Conservation (phyloP, 2,888 invertebrate genomes). For the Ephialtes manifestator region DNA sequence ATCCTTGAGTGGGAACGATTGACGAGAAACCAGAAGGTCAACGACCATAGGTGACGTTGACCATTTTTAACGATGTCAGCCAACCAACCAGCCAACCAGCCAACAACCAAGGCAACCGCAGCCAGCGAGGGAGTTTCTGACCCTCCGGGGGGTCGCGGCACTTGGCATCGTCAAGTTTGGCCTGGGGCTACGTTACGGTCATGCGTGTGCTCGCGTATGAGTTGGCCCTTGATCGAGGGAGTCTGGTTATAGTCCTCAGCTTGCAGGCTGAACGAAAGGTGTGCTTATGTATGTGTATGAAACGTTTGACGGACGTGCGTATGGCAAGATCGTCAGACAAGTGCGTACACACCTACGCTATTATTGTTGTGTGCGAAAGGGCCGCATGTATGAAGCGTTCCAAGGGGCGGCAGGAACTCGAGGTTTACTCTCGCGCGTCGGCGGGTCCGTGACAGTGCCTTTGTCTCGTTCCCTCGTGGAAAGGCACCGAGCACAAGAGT, state of each 20-base stretch:
- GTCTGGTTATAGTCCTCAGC: constrained; percentile 18
- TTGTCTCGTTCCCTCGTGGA: constrained; percentile 53
- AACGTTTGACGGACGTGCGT: constrained; percentile 3
- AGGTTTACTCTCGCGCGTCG: constrained; percentile 23
- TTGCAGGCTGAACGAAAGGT: constrained; percentile 13
- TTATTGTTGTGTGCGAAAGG: constrained; percentile 24
- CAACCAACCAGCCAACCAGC: constrained; percentile 24
- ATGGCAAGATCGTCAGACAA: constrained; percentile 24
- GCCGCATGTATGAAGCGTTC: constrained; percentile 31
- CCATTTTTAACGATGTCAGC: constrained; percentile 47
- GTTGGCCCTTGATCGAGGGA: constrained; percentile 34
- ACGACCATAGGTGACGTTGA: constrained; percentile 36
- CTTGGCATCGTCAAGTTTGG: constrained; percentile 34
- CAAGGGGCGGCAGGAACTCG: constrained; percentile 37
- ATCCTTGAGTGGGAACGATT: constrained; percentile 18
- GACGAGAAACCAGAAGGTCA: constrained; percentile 35
- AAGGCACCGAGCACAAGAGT: constrained; percentile 32
- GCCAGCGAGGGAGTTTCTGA: constrained; percentile 38
- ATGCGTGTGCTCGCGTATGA: neutral
- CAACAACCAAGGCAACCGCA: neutral
- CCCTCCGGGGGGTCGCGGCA: constrained; percentile 47
- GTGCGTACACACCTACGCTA: neutral
- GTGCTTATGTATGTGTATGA: neutral
- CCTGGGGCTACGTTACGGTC: constrained; percentile 22
- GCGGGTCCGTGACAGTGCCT: constrained; percentile 51